Conservation (phyloP, 2,888 invertebrate genomes). For the Athripsodes cinereus region DNA sequence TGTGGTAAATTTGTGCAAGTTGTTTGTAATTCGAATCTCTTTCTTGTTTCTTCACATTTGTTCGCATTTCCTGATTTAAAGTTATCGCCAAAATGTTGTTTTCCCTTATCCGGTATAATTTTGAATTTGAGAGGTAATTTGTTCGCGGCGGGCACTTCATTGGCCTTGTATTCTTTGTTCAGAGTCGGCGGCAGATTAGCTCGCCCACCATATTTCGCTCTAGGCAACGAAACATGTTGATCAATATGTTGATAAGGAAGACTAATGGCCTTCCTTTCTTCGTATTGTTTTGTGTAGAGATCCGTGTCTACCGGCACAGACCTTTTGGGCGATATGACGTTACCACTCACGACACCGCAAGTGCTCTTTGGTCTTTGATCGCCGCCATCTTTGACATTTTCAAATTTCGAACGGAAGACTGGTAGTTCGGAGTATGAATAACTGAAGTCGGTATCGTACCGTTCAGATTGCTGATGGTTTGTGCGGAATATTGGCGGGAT, state of each 20-base stretch:
- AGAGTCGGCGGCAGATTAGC: slow-evolving; percentile 9
- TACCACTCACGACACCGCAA: slow-evolving; percentile 6
- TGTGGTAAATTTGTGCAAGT: slow-evolving; percentile 20
- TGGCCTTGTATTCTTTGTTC: slow-evolving; percentile 8
- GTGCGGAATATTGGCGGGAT: slow-evolving; percentile 17
- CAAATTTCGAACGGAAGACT: slow-evolving; percentile 23
- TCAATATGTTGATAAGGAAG: slow-evolving; percentile 15
- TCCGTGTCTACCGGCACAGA: not conserved
- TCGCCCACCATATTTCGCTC: slow-evolving; percentile 10
- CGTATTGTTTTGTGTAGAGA: slow-evolving; percentile 2
- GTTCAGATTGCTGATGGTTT: slow-evolving; percentile 16
- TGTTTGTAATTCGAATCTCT: slow-evolving; percentile 20
- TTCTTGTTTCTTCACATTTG: slow-evolving; percentile 15
- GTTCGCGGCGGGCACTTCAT: not conserved
- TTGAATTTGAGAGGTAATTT: slow-evolving; percentile 8
- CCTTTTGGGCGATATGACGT: not conserved
- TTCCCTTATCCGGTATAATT: slow-evolving; percentile 8
- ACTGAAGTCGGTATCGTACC: slow-evolving; percentile 36
- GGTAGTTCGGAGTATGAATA: slow-evolving; percentile 46
- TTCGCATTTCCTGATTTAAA: not conserved
- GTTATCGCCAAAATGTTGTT: not conserved
- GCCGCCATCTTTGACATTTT: slow-evolving; percentile 6
- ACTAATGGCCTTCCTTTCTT: slow-evolving; percentile 11
- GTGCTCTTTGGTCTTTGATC: slow-evolving; percentile 5
- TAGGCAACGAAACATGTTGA: slow-evolving; percentile 11